Base-by-base conservation (phyloP, 2,113 vertebrate genomes). In the Kryptolebias marmoratus region DNA sequence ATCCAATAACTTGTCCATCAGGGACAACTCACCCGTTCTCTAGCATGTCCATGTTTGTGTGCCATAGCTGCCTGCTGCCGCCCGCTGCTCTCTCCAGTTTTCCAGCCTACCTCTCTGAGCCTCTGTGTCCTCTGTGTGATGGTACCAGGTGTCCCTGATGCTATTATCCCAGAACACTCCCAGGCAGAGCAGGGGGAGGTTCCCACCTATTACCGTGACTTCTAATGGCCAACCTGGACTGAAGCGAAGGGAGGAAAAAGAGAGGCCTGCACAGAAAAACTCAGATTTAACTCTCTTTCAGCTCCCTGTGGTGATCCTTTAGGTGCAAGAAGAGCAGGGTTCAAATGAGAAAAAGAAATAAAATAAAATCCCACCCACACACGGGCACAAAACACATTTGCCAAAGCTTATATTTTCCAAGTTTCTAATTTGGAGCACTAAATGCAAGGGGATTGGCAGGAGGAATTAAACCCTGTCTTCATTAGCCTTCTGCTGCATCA, bases 81-180 rank as follows among this genome's bases (percentile, higher is more conserved):
- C 68, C 73, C 55, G 64, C 28, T 53, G 71, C 16, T 83, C 68
- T 77, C 73, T 87, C 60, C 85, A 76, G 62, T 61, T 79, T 68
- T 61, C 80, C 79, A 81, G 69, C 64, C 79, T 80, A 76, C 77
- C 71, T 90, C 72, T 56, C 81, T 68, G 81, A 75, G 73, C 67
- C 84, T 77, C 73, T 85, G 74, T 87, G 70, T 85, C 84, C 79
- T 90, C 83, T 87, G 79, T 83, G 68, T 82, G 85, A 90, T 88
- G 83, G 78, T 80, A 88, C 90, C 82, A 88, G 86, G 87, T 88
- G 87, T 88, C 88, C 87, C 87, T 87, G 86, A 87, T 88, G 90
- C 87, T 90, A 91, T 90, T 90, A 91, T 88, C 88, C 84, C 83
- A 81, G 81, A 88, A 89, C 90, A 89, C 91, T 89, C 89, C 90